These are phyloP conservation scores for Odontocerum albicorne DNA, from an alignment of 2,888 invertebrate genomes.

Conservation along the genomic window DNA sequence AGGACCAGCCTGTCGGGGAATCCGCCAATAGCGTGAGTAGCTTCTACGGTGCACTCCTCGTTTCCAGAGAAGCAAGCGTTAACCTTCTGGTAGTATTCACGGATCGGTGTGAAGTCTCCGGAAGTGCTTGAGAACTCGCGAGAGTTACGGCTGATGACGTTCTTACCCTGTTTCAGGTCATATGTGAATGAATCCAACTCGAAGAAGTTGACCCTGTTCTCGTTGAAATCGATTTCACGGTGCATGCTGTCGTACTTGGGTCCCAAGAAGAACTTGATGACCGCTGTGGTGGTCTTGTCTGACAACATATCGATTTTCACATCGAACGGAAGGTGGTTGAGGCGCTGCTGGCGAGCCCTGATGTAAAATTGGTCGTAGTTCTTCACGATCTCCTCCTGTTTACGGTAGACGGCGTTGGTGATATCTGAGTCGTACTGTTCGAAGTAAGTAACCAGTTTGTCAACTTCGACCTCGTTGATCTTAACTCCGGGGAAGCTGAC, in stretches of 20 bases:
- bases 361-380: slow-evolving; percentile 54
- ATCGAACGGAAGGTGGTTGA: slow-evolving; percentile 67
- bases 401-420: slow-evolving; percentile 59
- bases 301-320: slow-evolving; percentile 58
- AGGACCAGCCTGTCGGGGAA: slow-evolving; percentile 68
- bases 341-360: slow-evolving; percentile 61
- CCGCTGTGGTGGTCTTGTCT: slow-evolving; percentile 59
- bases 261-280: slow-evolving; percentile 68
- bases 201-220: slow-evolving; percentile 33
- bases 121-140: slow-evolving; percentile 64
- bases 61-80: slow-evolving; percentile 37
- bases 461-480: slow-evolving; percentile 63
- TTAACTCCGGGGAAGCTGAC: slow-evolving; percentile 65
- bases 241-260: slow-evolving; percentile 66
- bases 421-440: slow-evolving; percentile 68
- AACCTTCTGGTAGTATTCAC: slow-evolving; percentile 41
- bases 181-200: slow-evolving; percentile 50
- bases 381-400: slow-evolving; percentile 53
- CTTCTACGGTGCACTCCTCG: slow-evolving; percentile 51
- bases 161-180: slow-evolving; percentile 64
- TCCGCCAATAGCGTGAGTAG: slow-evolving; percentile 56
- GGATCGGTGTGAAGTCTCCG: slow-evolving; percentile 59
- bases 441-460: slow-evolving; percentile 69
- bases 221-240: slow-evolving; percentile 52
- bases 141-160: slow-evolving; percentile 68